Percentiles rank a stretch among this genome's conserved stretches.
These are phyloP conservation scores for Callocephalon fimbriatum DNA, from an alignment of 2,113 vertebrate species.

Conservation along the genomic window DNA sequence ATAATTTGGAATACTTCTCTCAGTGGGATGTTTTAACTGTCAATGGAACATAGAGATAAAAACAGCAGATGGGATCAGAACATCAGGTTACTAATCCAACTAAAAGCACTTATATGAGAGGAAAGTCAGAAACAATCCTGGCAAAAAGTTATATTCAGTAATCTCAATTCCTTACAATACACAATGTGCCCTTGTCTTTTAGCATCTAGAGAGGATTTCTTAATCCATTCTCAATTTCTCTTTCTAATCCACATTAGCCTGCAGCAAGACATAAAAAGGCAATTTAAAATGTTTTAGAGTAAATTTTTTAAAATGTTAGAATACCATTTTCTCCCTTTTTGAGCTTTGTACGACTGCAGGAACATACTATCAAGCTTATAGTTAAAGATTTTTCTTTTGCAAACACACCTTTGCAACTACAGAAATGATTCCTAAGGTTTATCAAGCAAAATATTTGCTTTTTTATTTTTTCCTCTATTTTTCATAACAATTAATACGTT, in stretches of 20 bases:
- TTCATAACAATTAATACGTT: not conserved
- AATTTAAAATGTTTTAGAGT: not conserved
- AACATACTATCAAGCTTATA: not conserved
- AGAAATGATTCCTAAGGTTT: not conserved
- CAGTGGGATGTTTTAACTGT: not conserved
- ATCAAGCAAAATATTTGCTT: not conserved
- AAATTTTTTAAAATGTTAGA: not conserved
- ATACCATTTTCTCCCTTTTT: not conserved
- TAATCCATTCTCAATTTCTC: not conserved
- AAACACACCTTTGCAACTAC: not conserved
- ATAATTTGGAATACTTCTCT: not conserved
- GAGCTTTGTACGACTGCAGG: not conserved
- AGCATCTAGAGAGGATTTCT: not conserved
- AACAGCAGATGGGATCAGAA: constrained; percentile 16
- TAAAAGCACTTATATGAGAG: not conserved
- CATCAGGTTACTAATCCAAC: not conserved
- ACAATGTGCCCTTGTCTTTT: not conserved
- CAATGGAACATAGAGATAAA: not conserved
- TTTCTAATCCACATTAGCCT: not conserved
- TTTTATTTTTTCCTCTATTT: not conserved
- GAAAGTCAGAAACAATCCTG: not conserved
- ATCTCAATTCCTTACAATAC: not conserved
- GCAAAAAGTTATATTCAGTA: not conserved
- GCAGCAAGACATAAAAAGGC: not conserved
- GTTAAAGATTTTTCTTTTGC: not conserved